Evolutionary conservation across 1,140 invertebrate species (phyloP).

Genomic region (Sarcophaga bullata): DNA sequence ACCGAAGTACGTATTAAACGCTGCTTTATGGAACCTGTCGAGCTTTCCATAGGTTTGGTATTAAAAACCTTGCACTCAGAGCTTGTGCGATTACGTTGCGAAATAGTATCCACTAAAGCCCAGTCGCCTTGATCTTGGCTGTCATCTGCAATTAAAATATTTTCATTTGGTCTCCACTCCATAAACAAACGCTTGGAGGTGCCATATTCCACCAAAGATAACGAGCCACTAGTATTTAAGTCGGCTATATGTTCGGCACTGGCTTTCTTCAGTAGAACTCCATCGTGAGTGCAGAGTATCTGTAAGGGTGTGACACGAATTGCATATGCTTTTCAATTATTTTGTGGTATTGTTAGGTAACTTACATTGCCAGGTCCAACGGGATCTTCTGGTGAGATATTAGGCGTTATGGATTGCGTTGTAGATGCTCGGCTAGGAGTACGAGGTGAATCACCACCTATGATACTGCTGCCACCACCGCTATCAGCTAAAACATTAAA

Average conservation of each 20-base stretch:
- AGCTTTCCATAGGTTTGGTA: slow-evolving; percentile 52
- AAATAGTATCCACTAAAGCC: slow-evolving; percentile 81
- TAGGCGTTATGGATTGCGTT: neutral
- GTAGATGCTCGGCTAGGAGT: neutral
- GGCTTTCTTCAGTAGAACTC: slow-evolving; percentile 71
- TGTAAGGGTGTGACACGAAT: slow-evolving; percentile 44
- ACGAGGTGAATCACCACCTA: slow-evolving; percentile 9
- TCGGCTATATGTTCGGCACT: slow-evolving; percentile 69
- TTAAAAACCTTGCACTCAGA: slow-evolving; percentile 67
- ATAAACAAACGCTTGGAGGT: slow-evolving; percentile 69
- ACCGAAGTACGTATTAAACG: slow-evolving; percentile 74
- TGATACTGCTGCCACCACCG: neutral
- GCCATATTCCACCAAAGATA: slow-evolving; percentile 69
- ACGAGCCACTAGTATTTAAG: slow-evolving; percentile 71
- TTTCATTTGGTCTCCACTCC: slow-evolving; percentile 83
- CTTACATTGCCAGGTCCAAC: slow-evolving; percentile 25
- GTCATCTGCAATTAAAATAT: slow-evolving; percentile 78
- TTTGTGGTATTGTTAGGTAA: neutral
- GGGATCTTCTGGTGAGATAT: neutral
- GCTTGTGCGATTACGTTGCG: slow-evolving; percentile 67
- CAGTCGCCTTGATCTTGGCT: slow-evolving; percentile 80
- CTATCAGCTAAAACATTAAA: slow-evolving; percentile 50
- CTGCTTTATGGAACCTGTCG: slow-evolving; percentile 56
- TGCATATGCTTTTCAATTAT: neutral
- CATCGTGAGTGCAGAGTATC: slow-evolving; percentile 73